Evolutionary conservation across 2,888 invertebrate genomes (phyloP), one percentile per base, ranked within the genome.

Genomic region (Matsumyia berberina): DNA sequence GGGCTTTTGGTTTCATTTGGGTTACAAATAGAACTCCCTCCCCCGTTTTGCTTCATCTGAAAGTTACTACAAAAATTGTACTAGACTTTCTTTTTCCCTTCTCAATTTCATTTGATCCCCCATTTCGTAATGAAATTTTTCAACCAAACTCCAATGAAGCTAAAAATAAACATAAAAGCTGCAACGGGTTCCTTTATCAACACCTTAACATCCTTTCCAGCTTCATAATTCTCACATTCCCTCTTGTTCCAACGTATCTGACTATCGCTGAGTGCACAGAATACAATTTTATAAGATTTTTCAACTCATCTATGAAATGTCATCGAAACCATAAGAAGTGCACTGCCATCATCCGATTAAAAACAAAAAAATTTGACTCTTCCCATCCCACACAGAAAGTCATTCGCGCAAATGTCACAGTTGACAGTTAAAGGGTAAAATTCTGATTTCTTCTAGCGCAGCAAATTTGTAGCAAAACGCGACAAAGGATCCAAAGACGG

Each of bases 221-320:
- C 35, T 17, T 19, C 24, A 37, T 35, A 51, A 5, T 37, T n/a
- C 19, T 49, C 37, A 15, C 7, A 39, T 11, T 53, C 51, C 24
- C 11, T 12, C 3, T 9, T 5, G 17, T 6, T 8, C 5, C 12
- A 33, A 9, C 12, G n/a, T n/a, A n/a, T n/a, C n/a, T 15, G 12
- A 35, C 15, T 9, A 51, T 6, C 9, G 67, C 60, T 69, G 67
- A 77, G n/a, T 60, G 12, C 6, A 60, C 49, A 15, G 39, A 51
- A 67, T 69, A 33, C 44, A 35, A n/a, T 60, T 60, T 77, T 69
- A 51, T 77, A 51, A 67, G 67, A 69, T 53, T 42, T 53, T 53
- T 67, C 67, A 77, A 67, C 77, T 69, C 67, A 60, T 69, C 58
- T 60, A 42, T 57, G 19, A 60, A 58, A 60, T 58, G 42, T 77